Evolutionary conservation across 2,888 invertebrate species (phyloP).

Genomic region (Aethes cnicana): DNA sequence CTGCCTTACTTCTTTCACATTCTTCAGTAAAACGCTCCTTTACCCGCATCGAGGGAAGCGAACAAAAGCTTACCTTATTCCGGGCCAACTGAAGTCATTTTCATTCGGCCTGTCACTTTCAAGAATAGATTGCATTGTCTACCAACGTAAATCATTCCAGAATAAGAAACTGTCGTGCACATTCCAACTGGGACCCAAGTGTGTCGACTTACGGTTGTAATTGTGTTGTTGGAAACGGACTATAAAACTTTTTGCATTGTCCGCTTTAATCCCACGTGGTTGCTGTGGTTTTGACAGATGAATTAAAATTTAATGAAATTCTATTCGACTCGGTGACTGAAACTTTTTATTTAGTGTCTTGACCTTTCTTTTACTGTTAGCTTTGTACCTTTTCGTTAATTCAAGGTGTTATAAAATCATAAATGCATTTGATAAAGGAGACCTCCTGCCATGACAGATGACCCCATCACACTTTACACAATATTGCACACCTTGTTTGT

Average conservation of each 20-base stretch:
- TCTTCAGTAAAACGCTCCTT: conserved; percentile 78
- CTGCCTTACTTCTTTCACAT: conserved; percentile 75
- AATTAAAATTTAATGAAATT: conserved; percentile 59
- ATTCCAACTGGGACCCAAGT: conserved; percentile 45
- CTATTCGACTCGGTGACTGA: too few relatives aligned
- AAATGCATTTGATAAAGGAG: too few relatives aligned
- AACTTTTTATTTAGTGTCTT: too few relatives aligned
- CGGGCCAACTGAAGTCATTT: conserved; percentile 34
- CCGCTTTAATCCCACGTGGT: conserved; percentile 56
- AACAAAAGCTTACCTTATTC: conserved; percentile 42
- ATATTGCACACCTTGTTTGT: too few relatives aligned
- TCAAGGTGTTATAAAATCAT: too few relatives aligned
- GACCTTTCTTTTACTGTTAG: too few relatives aligned
- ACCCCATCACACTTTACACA: background rate
- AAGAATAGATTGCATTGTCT: conserved; percentile 79
- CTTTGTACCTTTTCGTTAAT: too few relatives aligned
- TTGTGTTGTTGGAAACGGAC: conserved; percentile 31
- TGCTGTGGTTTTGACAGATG: conserved; percentile 60
- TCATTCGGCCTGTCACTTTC: conserved; percentile 35
- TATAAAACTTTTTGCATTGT: conserved; percentile 39
- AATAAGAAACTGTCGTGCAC: conserved; percentile 53
- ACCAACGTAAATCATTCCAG: conserved; percentile 68
- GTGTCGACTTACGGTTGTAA: conserved; percentile 37
- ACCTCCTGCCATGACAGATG: background rate
- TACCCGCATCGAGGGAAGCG: conserved; percentile 47